These are phyloP conservation scores for Bolinopsis microptera DNA, from an alignment of 37 sponge, comb jelly and placozoan genomes.

Conservation along the genomic window DNA sequence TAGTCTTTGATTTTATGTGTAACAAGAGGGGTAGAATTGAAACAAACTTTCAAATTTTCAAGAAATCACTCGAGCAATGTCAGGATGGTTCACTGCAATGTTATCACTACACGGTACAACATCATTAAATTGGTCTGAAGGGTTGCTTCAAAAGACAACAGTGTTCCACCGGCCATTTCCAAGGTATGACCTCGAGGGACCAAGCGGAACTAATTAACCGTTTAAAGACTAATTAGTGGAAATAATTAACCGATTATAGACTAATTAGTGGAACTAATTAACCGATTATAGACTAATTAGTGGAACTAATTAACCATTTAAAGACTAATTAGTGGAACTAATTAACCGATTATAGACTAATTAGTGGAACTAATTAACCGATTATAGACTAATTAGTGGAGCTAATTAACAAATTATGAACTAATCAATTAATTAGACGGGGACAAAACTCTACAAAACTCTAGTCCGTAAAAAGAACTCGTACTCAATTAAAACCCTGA, in stretches of 20 bases:
- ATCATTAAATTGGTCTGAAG: neutral
- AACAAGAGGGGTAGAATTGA: too few species aligned
- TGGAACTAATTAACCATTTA: neutral
- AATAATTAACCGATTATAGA: neutral
- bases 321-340: neutral
- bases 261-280: neutral
- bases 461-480: neutral
- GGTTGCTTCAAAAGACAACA: neutral
- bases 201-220: neutral
- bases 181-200: slow-evolving; percentile 34
- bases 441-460: neutral
- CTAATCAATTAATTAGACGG: neutral
- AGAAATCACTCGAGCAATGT: neutral
- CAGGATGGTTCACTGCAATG: neutral
- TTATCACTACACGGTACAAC: slow-evolving; percentile 5
- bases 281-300: neutral
- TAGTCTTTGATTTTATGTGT: too few species aligned
- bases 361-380: too few species aligned
- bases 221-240: neutral
- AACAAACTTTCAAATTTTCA: too few species aligned
- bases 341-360: neutral
- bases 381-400: neutral
- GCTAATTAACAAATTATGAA: too few species aligned
- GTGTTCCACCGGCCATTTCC: neutral
- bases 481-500: neutral